Evolutionary conservation across 2,888 invertebrate species (phyloP), one percentile per base, ranked within the genome.

Genomic region (Heteromurus nitidus): DNA sequence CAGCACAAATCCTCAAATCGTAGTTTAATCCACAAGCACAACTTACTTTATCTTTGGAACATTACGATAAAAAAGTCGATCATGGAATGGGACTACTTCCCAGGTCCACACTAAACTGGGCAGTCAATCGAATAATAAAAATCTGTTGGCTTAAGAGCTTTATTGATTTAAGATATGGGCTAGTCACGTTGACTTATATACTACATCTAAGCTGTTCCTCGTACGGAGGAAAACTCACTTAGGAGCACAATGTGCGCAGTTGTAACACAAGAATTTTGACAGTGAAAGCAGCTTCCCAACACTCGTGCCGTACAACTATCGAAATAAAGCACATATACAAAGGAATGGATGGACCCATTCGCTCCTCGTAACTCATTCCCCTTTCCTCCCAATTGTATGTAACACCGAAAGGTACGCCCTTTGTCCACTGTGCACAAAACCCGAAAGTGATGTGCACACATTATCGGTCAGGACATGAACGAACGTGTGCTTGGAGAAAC

Each of bases 71-170:
- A 55, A 24, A 20, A 55, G 24, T 20, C 20, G 55, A 55, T 20
- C 55, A 55, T 47, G n/a, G 47, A 55, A 22, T 24, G 55, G 20
- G 22, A 24, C 22, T 55, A 24, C 22, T n/a, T n/a, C n/a, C n/a
- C n/a, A n/a, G n/a, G n/a, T n/a, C n/a, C n/a, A n/a, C n/a, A n/a
- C n/a, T n/a, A n/a, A n/a, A 2, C 5, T 55, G 55, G 3, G 55
- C n/a, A 55, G 55, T 22, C 55, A 55, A 55, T 55, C 55, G 22
- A 55, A 55, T 55, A 22, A 16, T 55, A 24, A 55, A 47, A 55
- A 55, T 55, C 55, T 55, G 55, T 24, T 55, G n/a, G 55, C 47
- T 47, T 47, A 47, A 47, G n/a, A 47, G 47, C 24, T 20, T 55
- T 55, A 55, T 55, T 55, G 55, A 55, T 55, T 55, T 20, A n/a